Evolutionary conservation across 2,797 vertebrate genomes (phyloP), one percentile per base, ranked within the genome.

Genomic region (Gephyroberyx darwinii): DNA sequence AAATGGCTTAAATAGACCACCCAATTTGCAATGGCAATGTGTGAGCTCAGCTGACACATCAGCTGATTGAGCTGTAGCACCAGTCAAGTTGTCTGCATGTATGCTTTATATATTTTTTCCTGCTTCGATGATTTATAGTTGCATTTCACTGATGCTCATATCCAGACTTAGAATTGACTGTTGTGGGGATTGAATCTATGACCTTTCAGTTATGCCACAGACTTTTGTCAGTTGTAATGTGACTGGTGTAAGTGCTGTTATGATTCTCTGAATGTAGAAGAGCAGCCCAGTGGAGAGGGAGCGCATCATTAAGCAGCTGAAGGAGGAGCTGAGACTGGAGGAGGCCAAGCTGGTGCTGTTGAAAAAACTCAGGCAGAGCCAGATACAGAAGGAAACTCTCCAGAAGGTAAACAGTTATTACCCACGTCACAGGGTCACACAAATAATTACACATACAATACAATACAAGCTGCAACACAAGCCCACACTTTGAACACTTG

Each of bases 331-430:
- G 75, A 85, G 97, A 66, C 90, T 98, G 74, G 96, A 99, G 84
- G 98, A 99, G 89, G 97, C 97, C 33, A 98, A 97, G 60, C 93
- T 99, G 10, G 96, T 98, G 64, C 86, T 99, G 66, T 89, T 99
- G 83, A 99, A 99, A 88, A 99, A 99, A 64, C 87, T 99, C 5
- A 85, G 96, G 48, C 98, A 99, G 82, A 99, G 96, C 86, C 98
- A 99, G 80, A 96, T 96, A 74, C 96, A 99, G 87, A 91, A 88
- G 83, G 98, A 98, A 85, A 91, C 91, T 1, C 73, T 92, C 4
- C 96, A 96, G 85, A 98, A 98, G 96, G 97, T 98, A 83, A 62
- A 45, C 26, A n/a, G 20, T 37, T 22, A 20, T 53, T 13, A 47
- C 56, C 8, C 16, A 56, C 51, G 35, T 60, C 39, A 45, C 37